These are phyloP conservation scores for Escarpia spicata DNA, from an alignment of 2,888 invertebrate species.

Conservation along the genomic window DNA sequence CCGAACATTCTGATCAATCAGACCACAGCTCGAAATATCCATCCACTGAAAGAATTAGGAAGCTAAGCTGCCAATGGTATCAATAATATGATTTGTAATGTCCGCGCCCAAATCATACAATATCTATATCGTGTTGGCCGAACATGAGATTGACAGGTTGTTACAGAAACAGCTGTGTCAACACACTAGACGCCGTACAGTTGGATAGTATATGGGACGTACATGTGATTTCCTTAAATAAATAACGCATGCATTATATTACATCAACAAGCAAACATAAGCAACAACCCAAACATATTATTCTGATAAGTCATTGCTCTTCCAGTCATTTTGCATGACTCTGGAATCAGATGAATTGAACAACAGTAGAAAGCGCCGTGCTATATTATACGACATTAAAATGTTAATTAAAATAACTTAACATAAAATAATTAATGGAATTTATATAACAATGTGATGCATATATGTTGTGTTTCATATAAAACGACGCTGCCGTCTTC, in stretches of 20 bases:
- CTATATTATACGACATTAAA: background rate
- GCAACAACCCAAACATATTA: background rate
- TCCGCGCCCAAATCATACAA: background rate
- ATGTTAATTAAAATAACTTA: background rate
- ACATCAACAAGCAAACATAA: background rate
- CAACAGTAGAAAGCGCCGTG: background rate
- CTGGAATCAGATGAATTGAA: background rate
- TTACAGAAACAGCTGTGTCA: background rate
- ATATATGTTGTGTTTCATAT: background rate
- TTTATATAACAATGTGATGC: background rate
- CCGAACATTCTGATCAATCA: conserved; percentile 39
- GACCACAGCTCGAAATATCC: conserved; percentile 42
- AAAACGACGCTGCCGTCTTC: background rate
- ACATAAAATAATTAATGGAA: background rate
- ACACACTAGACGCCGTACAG: background rate
- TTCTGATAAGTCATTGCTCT: background rate
- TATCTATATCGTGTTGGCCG: too few relatives aligned
- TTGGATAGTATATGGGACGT: background rate
- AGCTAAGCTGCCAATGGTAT: background rate
- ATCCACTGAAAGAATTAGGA: conserved; percentile 35
- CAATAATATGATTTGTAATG: background rate
- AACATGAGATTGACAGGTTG: background rate
- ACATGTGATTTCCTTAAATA: background rate
- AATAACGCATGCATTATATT: background rate
- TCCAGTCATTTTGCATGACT: background rate